Percentiles rank a stretch among this genome's conserved stretches.
These are phyloP conservation scores for Pseudorhiza aurosa DNA, from an alignment of 30 jellyfish, hydroid and myxozoan species.

Conservation along the genomic window DNA sequence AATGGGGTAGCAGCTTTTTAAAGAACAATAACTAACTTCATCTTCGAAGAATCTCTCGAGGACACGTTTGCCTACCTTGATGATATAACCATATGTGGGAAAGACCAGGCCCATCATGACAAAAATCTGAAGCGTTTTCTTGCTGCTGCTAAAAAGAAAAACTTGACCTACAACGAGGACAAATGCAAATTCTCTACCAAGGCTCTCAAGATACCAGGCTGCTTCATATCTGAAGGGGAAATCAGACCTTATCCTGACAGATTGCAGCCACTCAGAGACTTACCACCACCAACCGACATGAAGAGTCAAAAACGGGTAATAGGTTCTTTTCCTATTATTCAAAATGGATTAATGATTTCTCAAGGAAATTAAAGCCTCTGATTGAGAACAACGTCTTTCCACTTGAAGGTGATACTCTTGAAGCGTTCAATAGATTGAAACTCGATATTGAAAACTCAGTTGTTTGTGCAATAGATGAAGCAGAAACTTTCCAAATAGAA, in stretches of 20 bases:
- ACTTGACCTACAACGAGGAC: slow-evolving; percentile 23
- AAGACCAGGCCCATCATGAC: slow-evolving; percentile 68
- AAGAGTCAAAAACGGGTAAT: slow-evolving; percentile 23
- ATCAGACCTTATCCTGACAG: slow-evolving; percentile 77
- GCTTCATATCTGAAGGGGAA: slow-evolving; percentile 43
- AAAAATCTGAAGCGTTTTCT: slow-evolving; percentile 48
- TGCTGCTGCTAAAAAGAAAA: slow-evolving; percentile 57
- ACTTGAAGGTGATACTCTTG: not conserved
- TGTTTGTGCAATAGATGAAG: slow-evolving; percentile 60
- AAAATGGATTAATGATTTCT: slow-evolving; percentile 74
- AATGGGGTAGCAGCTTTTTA: slow-evolving; percentile 68
- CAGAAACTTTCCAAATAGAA: slow-evolving; percentile 65
- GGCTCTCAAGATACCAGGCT: slow-evolving; percentile 46
- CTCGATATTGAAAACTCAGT: slow-evolving; percentile 6
- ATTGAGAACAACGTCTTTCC: slow-evolving; percentile 33
- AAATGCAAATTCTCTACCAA: slow-evolving; percentile 38
- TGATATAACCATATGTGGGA: slow-evolving; percentile 60
- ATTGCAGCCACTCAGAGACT: slow-evolving; percentile 33
- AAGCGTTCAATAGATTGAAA: slow-evolving; percentile 17
- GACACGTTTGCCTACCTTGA: slow-evolving; percentile 54
- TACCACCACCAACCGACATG: slow-evolving; percentile 44
- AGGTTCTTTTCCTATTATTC: slow-evolving; percentile 61
- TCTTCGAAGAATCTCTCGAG: slow-evolving; percentile 7
- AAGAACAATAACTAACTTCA: slow-evolving; percentile 18
- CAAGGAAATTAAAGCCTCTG: slow-evolving; percentile 49